Base-by-base conservation (phyloP, 1,140 invertebrate species). In the Diorhabda sublineata region DNA sequence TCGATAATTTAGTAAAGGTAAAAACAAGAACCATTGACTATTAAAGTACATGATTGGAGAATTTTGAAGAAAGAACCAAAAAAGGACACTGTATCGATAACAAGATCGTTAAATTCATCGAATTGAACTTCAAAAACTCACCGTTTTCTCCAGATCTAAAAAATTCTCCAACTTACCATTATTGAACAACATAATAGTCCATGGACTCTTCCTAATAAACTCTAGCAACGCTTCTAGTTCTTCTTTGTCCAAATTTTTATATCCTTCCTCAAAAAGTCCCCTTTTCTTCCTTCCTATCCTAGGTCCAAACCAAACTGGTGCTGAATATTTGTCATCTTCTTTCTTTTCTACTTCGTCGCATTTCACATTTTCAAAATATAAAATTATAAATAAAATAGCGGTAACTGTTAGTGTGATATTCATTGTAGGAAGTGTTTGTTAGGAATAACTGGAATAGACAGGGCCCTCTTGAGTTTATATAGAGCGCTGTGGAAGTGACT, bases 221-320 rank as follows among this genome's bases (percentile, higher is more conserved):
- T 64, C 63, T 42, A 64, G 41, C 7, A 64, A 45, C 6, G 7
- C 45, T 7, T 64, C 63, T 5, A 64, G 3, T 3, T 64, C 45
- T 56, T 64, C 45, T 45, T n/a, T 56, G 11, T 64, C 47, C 6
- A 42, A 47, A 52, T 67, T 71, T 62, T 58, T 68, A 43, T 68
- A 68, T 8, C 9, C n/a, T 11, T 57, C 59, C 5, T 70, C 68
- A n/a, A 45, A 5, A 1, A 66, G 64, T 45, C 68, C 70, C 41
- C 72, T 41, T 58, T 73, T 73, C 44, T 61, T 73, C 56, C 72
- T 69, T 3, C 72, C 72, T 3, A 73, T 65, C 41, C 72, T 61
- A 26, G 72, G 72, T 42, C 72, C 72, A 57, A 73, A 73, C 72
- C 72, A 73, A 3, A 63, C 58, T 2, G 66, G 67, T 4, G 62